Evolutionary conservation across 2,888 invertebrate species (phyloP).

Genomic region (Iphiclides podalirius): DNA sequence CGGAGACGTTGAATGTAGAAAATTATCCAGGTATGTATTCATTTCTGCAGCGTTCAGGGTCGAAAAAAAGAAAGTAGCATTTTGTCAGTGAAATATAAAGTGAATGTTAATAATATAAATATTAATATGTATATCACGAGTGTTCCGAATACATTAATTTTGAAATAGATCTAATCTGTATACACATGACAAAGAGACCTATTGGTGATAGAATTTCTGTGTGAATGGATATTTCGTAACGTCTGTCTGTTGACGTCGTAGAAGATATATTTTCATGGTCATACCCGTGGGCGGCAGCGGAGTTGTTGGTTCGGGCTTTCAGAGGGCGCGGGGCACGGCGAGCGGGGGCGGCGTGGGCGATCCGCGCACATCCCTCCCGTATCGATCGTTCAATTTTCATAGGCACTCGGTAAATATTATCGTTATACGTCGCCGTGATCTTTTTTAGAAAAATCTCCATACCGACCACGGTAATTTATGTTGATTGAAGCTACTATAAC

Average conservation of each 20-base stretch:
- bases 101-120: too few relatives aligned
- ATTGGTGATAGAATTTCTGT: background rate
- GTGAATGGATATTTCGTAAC: background rate
- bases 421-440: conserved; percentile 34
- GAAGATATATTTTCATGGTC: conserved; percentile 42
- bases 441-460: conserved; percentile 15
- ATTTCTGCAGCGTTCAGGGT: too few relatives aligned
- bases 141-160: too few relatives aligned
- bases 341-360: conserved; percentile 50
- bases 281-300: conserved; percentile 56
- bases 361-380: conserved; percentile 58
- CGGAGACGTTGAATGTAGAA: background rate
- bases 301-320: conserved; percentile 48
- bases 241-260: conserved; percentile 32
- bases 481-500: too few relatives aligned
- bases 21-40: too few relatives aligned
- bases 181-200: too few relatives aligned
- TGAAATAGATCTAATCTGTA: too few relatives aligned
- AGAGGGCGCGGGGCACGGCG: conserved; percentile 21
- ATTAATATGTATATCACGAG: too few relatives aligned
- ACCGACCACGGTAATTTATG: too few relatives aligned
- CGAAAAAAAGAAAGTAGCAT: too few relatives aligned
- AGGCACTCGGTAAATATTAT: conserved; percentile 63
- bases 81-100: too few relatives aligned
- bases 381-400: conserved; percentile 71